phyloP scores from a whole-genome alignment of 2,888 invertebrate species.

The Bruchidius siliquastri region DNA sequence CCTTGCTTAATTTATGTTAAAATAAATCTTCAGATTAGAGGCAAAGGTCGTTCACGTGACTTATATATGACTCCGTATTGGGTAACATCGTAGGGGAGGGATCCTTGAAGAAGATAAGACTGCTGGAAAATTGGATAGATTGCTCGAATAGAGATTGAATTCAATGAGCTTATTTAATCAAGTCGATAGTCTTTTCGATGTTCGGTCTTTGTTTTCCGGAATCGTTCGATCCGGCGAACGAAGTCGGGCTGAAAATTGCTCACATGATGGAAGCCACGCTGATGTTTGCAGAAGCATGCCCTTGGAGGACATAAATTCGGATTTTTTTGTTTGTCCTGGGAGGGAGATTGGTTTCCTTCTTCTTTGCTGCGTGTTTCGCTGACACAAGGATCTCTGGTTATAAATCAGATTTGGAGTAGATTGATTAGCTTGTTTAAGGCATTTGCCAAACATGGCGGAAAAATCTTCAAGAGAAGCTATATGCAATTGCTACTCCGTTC shows the following conservation, averaged over 20 bases:
- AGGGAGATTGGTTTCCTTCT: not conserved
- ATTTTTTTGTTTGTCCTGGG: not conserved
- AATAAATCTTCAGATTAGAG: conserved; percentile 32
- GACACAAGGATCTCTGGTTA: not conserved
- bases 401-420: not conserved
- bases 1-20: conserved; percentile 30
- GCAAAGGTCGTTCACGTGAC: conserved; percentile 37
- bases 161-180: conserved; percentile 47
- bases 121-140: conserved; percentile 48
- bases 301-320: not conserved
- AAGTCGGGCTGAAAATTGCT: not conserved
- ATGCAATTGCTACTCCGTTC: too few relatives aligned
- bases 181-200: conserved; percentile 28
- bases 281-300: not conserved
- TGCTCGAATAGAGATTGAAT: conserved; percentile 44
- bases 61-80: conserved; percentile 39
- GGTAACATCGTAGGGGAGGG: conserved; percentile 43
- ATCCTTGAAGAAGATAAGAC: conserved; percentile 44
- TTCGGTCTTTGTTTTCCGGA: conserved; percentile 6
- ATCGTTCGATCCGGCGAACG: conserved; percentile 9
- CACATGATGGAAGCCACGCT: not conserved
- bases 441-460: too few relatives aligned
- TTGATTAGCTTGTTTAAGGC: too few relatives aligned
- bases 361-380: not conserved
- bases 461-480: too few relatives aligned